phyloP scores from a whole-genome alignment of 2,797 vertebrate genomes.

The Hypotaenidia philippensis region DNA sequence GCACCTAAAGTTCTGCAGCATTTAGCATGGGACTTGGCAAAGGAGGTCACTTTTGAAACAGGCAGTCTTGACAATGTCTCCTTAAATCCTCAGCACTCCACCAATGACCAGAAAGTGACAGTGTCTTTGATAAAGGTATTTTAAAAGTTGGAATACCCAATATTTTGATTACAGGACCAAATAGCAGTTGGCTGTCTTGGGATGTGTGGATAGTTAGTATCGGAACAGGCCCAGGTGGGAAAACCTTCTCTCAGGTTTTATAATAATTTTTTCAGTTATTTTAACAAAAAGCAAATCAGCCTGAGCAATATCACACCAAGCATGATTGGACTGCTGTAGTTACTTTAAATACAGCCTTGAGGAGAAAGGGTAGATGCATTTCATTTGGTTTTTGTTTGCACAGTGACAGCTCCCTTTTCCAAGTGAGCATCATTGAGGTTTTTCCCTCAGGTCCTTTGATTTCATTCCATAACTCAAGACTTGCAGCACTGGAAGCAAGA shows the following conservation, averaged over 20 bases:
- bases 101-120: neutral
- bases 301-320: neutral
- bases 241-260: conserved; percentile 30
- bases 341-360: neutral
- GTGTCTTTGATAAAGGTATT: neutral
- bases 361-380: conserved; percentile 3
- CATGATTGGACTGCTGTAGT: neutral
- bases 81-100: conserved; percentile 17
- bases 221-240: neutral
- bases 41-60: neutral
- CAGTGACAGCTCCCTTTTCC: neutral
- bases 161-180: conserved; percentile 12
- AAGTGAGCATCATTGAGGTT: neutral
- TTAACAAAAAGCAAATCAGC: neutral
- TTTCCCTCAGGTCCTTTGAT: conserved; percentile 33
- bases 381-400: conserved; percentile 32
- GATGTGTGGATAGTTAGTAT: neutral
- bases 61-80: neutral
- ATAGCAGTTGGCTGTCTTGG: neutral
- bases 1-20: neutral
- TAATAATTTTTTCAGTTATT: neutral
- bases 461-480: conserved; percentile 37
- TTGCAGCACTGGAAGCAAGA: conserved; percentile 18
- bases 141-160: neutral
- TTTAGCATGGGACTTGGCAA: neutral